Percentiles rank a stretch among this genome's conserved stretches.
phyloP scores from a whole-genome alignment of 2,113 vertebrate species.

The Diadophis punctatus region DNA sequence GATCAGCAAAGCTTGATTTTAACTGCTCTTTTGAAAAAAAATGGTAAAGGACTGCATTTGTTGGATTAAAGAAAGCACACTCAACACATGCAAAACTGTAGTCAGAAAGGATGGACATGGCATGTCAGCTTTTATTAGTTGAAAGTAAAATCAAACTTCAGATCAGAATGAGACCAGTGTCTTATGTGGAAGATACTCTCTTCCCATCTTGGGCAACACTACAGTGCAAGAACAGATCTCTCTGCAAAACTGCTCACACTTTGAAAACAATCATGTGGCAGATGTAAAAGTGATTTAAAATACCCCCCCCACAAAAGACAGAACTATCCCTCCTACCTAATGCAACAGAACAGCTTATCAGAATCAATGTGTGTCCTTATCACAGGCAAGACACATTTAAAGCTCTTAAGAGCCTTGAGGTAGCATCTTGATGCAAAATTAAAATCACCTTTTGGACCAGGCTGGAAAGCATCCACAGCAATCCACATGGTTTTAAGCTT shows the following conservation, averaged over 20 bases:
- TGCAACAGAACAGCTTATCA: conserved; percentile 61
- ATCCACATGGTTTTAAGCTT: conserved; percentile 49
- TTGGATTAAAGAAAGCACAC: conserved; percentile 17
- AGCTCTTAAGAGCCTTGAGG: conserved; percentile 79
- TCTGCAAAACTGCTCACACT: conserved; percentile 46
- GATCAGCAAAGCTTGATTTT: neutral
- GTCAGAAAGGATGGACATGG: conserved; percentile 59
- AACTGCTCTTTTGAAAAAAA: neutral
- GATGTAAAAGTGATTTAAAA: conserved; percentile 62
- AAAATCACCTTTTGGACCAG: conserved; percentile 61
- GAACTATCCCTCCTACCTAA: conserved; percentile 43
- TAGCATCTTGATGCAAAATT: conserved; percentile 77
- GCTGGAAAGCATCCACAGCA: conserved; percentile 59
- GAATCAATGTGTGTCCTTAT: conserved; percentile 61
- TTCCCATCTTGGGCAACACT: conserved; percentile 48
- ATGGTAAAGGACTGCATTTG: neutral
- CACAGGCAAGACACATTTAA: conserved; percentile 68
- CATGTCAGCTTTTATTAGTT: conserved; percentile 76
- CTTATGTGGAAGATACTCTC: conserved; percentile 56
- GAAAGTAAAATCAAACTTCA: conserved; percentile 66
- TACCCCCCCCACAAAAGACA: conserved; percentile 37
- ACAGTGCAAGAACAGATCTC: conserved; percentile 63
- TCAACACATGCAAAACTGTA: conserved; percentile 48
- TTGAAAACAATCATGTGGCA: conserved; percentile 60
- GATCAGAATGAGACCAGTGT: conserved; percentile 60